Conservation (phyloP, 2,888 invertebrate genomes). For the Leptinotarsa peninsularis region DNA sequence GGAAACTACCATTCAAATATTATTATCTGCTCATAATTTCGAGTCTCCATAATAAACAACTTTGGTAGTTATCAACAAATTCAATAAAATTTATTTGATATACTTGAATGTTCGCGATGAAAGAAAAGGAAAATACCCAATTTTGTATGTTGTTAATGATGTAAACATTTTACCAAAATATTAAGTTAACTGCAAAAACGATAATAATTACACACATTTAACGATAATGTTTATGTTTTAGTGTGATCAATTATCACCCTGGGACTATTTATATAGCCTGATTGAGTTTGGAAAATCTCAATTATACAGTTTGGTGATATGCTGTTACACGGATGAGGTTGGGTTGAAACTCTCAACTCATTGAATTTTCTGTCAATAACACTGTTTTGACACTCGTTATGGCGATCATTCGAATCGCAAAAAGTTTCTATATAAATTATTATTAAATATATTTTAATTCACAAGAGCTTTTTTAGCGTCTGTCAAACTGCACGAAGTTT, state of each 20-base stretch:
- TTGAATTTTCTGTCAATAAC: too few relatives aligned
- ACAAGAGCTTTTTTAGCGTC: too few relatives aligned
- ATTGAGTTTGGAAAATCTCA: neutral
- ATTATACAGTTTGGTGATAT: neutral
- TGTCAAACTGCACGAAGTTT: too few relatives aligned
- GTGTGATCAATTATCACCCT: neutral
- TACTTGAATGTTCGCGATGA: neutral
- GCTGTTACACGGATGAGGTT: neutral
- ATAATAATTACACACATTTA: neutral
- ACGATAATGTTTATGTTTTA: neutral
- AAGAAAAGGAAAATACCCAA: neutral
- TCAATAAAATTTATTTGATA: conserved; percentile 2
- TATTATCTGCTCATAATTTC: neutral
- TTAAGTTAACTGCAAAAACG: neutral
- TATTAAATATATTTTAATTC: too few relatives aligned
- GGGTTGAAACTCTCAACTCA: neutral
- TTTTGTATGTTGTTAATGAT: neutral
- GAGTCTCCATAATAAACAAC: neutral
- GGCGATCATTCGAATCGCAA: too few relatives aligned
- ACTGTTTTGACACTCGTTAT: too few relatives aligned
- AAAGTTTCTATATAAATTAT: too few relatives aligned
- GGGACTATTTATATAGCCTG: neutral
- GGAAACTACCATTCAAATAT: neutral
- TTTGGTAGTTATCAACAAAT: conserved; percentile 1
- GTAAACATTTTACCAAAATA: neutral